Conservation (phyloP, 2,797 vertebrate genomes). For the Heliangelus exortis region DNA sequence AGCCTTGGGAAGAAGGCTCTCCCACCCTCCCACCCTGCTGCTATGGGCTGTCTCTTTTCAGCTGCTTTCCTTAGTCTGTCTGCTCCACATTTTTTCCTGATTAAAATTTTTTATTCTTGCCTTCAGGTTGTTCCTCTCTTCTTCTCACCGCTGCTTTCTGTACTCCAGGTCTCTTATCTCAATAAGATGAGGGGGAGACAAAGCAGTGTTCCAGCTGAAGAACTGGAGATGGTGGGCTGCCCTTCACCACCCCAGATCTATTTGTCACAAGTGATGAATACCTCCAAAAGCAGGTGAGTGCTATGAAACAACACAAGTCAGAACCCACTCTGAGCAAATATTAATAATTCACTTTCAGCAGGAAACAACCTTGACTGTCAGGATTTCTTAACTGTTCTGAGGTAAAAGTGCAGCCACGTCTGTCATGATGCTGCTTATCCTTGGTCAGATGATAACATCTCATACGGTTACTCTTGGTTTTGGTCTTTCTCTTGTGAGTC, state of each 20-base stretch:
- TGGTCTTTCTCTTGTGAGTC: background rate
- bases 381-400: background rate
- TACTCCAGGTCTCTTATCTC: background rate
- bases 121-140: background rate
- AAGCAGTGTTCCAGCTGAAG: background rate
- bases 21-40: background rate
- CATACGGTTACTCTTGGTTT: background rate
- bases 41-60: background rate
- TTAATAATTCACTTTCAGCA: background rate
- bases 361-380: background rate
- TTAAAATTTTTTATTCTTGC: background rate
- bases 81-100: background rate
- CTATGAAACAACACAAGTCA: background rate
- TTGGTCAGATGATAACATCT: background rate
- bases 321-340: background rate
- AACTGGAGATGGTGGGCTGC: background rate
- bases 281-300: background rate
- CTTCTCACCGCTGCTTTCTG: background rate
- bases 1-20: background rate
- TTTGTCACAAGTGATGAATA: background rate
- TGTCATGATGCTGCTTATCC: background rate
- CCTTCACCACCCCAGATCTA: background rate
- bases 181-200: background rate
- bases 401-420: background rate
- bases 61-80: background rate